Percentiles rank a stretch among this genome's conserved stretches.
phyloP scores from a whole-genome alignment of 2,113 vertebrate species.

The Chinchilla lanigera region DNA sequence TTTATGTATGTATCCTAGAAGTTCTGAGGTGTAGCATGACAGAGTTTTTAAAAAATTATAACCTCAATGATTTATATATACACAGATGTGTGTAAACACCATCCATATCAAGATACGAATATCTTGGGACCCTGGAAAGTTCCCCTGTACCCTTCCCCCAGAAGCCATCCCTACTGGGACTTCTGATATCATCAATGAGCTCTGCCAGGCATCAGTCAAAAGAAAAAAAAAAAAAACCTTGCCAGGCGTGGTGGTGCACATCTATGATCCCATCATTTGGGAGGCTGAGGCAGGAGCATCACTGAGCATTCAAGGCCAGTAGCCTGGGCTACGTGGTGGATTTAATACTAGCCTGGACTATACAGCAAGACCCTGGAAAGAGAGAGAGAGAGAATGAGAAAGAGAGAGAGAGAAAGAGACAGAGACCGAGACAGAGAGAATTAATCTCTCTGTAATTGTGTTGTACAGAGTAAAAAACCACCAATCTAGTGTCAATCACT shows the following conservation, averaged over 20 bases:
- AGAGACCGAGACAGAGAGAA: background rate
- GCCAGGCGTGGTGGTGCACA: background rate
- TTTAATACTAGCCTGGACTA: background rate
- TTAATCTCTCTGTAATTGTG: background rate
- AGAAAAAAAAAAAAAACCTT: background rate
- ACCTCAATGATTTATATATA: background rate
- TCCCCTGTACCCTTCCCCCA: background rate
- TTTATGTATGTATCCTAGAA: background rate
- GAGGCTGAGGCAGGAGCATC: background rate
- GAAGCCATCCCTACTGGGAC: background rate
- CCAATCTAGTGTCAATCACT: background rate
- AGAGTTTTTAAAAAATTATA: background rate
- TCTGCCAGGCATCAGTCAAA: background rate
- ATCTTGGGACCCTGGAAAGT: background rate
- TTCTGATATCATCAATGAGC: background rate
- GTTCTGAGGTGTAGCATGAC: background rate
- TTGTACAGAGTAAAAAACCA: background rate
- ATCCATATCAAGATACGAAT: background rate
- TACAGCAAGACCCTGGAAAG: background rate
- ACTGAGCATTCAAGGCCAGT: background rate
- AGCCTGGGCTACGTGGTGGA: background rate
- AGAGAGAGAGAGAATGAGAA: background rate
- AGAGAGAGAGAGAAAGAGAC: background rate
- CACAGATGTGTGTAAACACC: background rate
- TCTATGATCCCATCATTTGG: background rate